Evolutionary conservation across 1,140 invertebrate species (phyloP).

Genomic region (Pogonognathellus flavescens): DNA sequence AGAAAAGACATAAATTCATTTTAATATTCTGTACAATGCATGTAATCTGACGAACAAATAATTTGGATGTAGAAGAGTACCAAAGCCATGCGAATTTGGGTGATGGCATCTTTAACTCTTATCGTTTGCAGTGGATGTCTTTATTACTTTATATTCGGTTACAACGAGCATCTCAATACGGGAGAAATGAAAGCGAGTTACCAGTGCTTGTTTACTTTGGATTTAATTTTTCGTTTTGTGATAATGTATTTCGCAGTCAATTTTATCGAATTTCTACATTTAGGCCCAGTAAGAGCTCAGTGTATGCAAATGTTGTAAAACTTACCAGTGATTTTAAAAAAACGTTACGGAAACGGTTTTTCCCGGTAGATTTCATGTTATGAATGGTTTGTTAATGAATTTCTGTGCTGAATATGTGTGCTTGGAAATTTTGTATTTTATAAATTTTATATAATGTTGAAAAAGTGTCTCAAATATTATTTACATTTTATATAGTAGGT

Average conservation of each 20-base stretch:
- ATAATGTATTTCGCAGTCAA: not conserved
- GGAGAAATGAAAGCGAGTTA: not conserved
- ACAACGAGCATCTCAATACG: not conserved
- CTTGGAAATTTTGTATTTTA: no score
- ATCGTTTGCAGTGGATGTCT: not conserved
- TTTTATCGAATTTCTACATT: not conserved
- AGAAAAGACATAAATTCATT: no score
- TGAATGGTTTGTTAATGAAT: not conserved
- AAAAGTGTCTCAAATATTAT: not conserved
- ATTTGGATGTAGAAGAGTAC: not conserved
- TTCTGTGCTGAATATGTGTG: no score
- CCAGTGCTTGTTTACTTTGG: slow-evolving; percentile 35
- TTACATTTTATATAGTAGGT: no score
- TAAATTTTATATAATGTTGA: not conserved
- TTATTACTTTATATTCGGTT: not conserved
- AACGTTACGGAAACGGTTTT: no score
- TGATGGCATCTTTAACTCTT: not conserved
- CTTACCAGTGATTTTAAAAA: no score
- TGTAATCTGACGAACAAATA: not conserved
- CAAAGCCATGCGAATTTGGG: slow-evolving; percentile 4
- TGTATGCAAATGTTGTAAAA: not conserved
- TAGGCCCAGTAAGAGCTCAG: no score
- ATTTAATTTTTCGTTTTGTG: not conserved
- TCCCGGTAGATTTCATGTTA: not conserved
- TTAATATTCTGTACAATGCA: no score